Conservation (phyloP, 2,797 vertebrate genomes). For the Sebastes oblongus region DNA sequence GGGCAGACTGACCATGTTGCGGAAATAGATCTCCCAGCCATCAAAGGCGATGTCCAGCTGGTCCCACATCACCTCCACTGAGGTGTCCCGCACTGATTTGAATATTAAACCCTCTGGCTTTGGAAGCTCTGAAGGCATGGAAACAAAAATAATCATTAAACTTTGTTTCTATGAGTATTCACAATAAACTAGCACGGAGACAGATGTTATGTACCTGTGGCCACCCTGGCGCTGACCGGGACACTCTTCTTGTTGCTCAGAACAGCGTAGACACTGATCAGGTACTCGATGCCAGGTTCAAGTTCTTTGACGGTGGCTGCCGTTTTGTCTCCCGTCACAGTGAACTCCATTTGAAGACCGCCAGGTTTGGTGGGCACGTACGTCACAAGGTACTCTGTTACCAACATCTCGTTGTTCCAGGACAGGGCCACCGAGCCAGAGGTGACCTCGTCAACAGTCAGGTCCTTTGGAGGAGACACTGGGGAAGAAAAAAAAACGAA, state of each 20-base stretch:
- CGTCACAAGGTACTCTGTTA: conserved; percentile 89
- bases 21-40: conserved; percentile 93
- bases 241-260: conserved; percentile 92
- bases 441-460: conserved; percentile 86
- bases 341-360: conserved; percentile 88
- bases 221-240: conserved; percentile 90
- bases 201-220: conserved; percentile 83
- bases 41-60: conserved; percentile 91
- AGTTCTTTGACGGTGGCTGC: conserved; percentile 87
- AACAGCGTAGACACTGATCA: conserved; percentile 91
- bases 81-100: conserved; percentile 91
- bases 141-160: conserved; percentile 9
- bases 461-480: conserved; percentile 93
- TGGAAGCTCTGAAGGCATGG: conserved; percentile 84
- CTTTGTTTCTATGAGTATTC: neutral
- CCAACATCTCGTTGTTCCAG: conserved; percentile 92
- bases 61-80: conserved; percentile 94
- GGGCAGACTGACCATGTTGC: conserved; percentile 85
- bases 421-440: conserved; percentile 88
- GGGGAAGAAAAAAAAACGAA: neutral
- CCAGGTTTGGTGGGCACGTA: conserved; percentile 87
- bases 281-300: conserved; percentile 94
- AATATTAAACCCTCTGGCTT: conserved; percentile 92
- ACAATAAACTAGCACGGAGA: neutral
- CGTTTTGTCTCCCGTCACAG: conserved; percentile 87